These are phyloP conservation scores for Lasioglossum calceatum DNA, from an alignment of 2,888 invertebrate species.

Conservation along the genomic window DNA sequence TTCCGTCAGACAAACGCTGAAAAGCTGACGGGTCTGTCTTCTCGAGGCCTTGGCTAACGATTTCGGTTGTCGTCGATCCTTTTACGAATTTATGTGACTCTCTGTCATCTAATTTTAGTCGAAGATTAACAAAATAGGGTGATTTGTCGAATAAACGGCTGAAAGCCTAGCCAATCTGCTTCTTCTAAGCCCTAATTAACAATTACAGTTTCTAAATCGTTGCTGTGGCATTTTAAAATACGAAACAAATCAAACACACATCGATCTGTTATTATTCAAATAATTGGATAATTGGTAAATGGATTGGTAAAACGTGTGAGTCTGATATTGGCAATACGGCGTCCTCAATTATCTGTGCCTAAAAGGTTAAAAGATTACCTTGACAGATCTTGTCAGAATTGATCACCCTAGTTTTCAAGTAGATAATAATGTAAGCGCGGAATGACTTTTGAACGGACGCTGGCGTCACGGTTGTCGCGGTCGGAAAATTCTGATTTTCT, in stretches of 20 bases:
- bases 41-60: not conserved
- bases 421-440: not conserved
- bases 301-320: too few species aligned
- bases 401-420: not conserved
- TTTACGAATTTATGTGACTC: not conserved
- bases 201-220: not conserved
- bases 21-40: not conserved
- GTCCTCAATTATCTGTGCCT: too few species aligned
- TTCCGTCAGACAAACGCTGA: not conserved
- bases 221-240: too few species aligned
- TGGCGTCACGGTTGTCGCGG: not conserved
- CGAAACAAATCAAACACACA: too few species aligned
- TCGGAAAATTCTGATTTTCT: not conserved
- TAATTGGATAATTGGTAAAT: too few species aligned
- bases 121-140: not conserved
- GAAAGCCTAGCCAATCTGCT: not conserved
- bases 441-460: not conserved
- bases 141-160: not conserved
- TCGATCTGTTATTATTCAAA: too few species aligned
- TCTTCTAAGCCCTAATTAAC: not conserved
- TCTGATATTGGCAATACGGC: too few species aligned
- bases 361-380: too few species aligned
- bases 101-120: not conserved
- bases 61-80: not conserved
- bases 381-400: not conserved